Base-by-base conservation (phyloP, 1,140 invertebrate genomes). In the Phenacoccus solenopsis region DNA sequence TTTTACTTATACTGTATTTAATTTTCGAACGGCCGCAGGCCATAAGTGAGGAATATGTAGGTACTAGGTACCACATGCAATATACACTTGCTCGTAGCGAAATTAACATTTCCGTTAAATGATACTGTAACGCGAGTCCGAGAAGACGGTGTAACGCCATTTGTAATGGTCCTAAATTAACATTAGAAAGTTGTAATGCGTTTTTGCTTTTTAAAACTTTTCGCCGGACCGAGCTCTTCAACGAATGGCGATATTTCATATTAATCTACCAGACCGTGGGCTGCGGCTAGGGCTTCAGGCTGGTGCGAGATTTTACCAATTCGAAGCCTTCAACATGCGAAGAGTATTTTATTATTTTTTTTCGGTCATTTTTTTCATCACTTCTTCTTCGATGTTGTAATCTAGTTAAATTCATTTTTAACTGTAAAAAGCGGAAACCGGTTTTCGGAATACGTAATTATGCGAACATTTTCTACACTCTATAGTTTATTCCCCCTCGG, bases 351-450 rank as follows among this genome's bases (percentile, higher is more conserved):
- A n/a, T 49, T 3, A 10, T 49, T 49, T 49, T 49, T 49, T 49
- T 49, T n/a, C 20, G 38, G 12, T 5, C 38, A 9, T 32, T 32
- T 32, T 32, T 32, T 32, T 32, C 13, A 7, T 13, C 30, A 7
- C 30, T 32, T 32, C 30, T 32, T 5, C 20, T 49, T 4, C 38
- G 3, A 10, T 49, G 12, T 49, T 49, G 30, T 59, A 59, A 64
- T 64, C 59, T 25, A 64, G 59, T 64, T 64, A 64, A 64, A 64
- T 64, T 64, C 59, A 64, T 64, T 64, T 64, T 64, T 64, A 64
- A 64, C 59, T 64, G 59, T 64, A 64, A 64, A 64, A 64, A 64
- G 59, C 22, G 21, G 59, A 64, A 64, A 64, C 59, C 59, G 59
- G 59, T 64, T 64, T 25, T 25, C 25, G 59, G 59, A 64, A 64